Conservation (phyloP, 2,113 vertebrate genomes). For the Forbesichthys papilliferus region DNA sequence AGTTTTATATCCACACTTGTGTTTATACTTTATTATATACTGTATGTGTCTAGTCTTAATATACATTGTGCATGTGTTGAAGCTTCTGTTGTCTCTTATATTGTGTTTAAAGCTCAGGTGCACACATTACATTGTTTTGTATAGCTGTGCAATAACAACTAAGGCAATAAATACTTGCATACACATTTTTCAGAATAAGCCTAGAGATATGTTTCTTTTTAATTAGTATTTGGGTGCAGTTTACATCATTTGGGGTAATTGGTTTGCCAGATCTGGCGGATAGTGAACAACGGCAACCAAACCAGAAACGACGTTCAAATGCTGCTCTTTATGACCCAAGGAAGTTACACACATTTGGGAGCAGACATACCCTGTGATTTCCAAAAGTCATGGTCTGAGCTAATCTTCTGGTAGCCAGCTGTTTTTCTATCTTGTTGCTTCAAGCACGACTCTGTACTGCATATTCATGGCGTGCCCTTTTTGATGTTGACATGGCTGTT, state of each 20-base stretch:
- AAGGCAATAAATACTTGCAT: too few relatives aligned
- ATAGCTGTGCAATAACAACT: too few relatives aligned
- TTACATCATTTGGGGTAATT: slow-evolving; percentile 13
- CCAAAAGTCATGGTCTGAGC: slow-evolving; percentile 8
- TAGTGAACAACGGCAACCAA: neutral
- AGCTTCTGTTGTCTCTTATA: too few relatives aligned
- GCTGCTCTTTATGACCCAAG: slow-evolving; percentile 21
- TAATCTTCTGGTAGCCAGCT: slow-evolving; percentile 46
- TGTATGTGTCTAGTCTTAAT: too few relatives aligned
- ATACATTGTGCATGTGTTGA: too few relatives aligned
- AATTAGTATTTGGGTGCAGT: too few relatives aligned
- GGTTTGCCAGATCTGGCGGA: neutral
- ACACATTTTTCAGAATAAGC: too few relatives aligned
- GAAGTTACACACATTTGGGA: slow-evolving; percentile 24
- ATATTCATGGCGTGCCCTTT: slow-evolving; percentile 27
- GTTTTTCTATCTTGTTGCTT: slow-evolving; percentile 27
- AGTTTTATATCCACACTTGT: too few relatives aligned
- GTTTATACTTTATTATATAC: too few relatives aligned
- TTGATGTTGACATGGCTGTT: slow-evolving; percentile 37
- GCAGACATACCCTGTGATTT: neutral
- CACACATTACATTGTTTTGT: too few relatives aligned
- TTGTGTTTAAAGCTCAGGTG: too few relatives aligned
- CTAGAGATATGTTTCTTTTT: too few relatives aligned
- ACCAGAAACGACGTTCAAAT: slow-evolving; percentile 16
- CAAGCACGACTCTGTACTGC: slow-evolving; percentile 19